These are phyloP conservation scores for Oreochromis grahami DNA, from an alignment of 2,797 vertebrate species.

Conservation along the genomic window DNA sequence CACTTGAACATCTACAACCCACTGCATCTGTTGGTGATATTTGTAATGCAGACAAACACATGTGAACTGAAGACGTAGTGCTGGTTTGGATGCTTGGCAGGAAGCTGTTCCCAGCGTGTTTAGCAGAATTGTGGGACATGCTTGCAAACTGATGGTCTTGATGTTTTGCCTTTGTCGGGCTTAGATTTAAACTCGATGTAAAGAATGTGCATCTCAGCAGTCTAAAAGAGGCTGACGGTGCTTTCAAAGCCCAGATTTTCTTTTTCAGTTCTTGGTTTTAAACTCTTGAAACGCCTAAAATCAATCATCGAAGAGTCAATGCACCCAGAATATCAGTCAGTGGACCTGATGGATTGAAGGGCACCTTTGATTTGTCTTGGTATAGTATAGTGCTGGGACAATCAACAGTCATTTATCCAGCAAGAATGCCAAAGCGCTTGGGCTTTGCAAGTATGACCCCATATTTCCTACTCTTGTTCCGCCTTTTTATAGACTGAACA, in stretches of 20 bases:
- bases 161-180: background rate
- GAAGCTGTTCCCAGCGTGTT: background rate
- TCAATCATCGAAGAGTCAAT: background rate
- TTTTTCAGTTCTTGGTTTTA: background rate
- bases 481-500: background rate
- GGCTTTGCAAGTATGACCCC: background rate
- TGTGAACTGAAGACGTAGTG: background rate
- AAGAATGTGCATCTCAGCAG: background rate
- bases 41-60: conserved; percentile 12
- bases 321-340: background rate
- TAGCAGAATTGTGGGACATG: background rate
- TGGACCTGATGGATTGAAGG: background rate
- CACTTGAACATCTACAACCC: conserved; percentile 23
- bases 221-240: background rate
- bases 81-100: background rate
- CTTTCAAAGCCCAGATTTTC: background rate
- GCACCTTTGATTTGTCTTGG: background rate
- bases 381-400: background rate
- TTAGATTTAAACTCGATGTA: background rate
- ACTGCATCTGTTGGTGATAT: conserved; percentile 20
- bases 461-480: background rate
- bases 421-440: background rate
- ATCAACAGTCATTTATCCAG: background rate
- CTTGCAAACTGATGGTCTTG: background rate
- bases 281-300: background rate